phyloP scores from a whole-genome alignment of 2,113 vertebrate genomes.

The Corythoichthys haematopterus region DNA sequence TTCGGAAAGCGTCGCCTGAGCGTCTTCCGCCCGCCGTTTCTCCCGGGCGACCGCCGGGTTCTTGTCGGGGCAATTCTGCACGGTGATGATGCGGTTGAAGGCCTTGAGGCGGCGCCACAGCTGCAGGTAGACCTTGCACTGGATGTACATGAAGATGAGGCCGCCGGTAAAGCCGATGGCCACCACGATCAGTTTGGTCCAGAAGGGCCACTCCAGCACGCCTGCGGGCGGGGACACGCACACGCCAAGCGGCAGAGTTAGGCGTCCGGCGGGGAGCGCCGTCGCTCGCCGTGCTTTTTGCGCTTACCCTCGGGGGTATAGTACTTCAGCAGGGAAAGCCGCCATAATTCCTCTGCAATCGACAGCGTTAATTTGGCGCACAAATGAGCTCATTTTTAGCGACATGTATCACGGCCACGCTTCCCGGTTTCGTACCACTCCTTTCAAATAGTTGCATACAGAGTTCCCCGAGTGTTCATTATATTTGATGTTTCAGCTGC shows the following conservation, averaged over 20 bases:
- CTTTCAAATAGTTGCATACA: too few relatives aligned
- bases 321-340: conserved; percentile 62
- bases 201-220: conserved; percentile 95
- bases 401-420: conserved; percentile 2
- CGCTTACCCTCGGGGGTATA: conserved; percentile 55
- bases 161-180: conserved; percentile 87
- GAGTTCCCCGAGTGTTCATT: too few relatives aligned
- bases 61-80: conserved; percentile 95
- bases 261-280: conserved; percentile 1
- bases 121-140: conserved; percentile 93
- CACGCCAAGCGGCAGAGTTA: not conserved
- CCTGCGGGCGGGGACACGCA: conserved; percentile 58
- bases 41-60: conserved; percentile 65
- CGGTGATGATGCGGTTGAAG: conserved; percentile 96
- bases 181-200: conserved; percentile 95
- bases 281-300: conserved; percentile 11
- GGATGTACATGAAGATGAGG: conserved; percentile 96
- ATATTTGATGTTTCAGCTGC: too few relatives aligned
- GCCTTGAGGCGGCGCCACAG: conserved; percentile 95
- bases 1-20: too few relatives aligned
- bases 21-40: conserved; percentile 54
- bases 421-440: not conserved
- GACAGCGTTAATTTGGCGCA: conserved; percentile 49
- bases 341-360: conserved; percentile 65
- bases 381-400: conserved; percentile 7